Percentiles rank a stretch among this genome's conserved stretches.
Evolutionary conservation across 2,113 vertebrate genomes (phyloP).

Genomic region (Epinephelus moara): DNA sequence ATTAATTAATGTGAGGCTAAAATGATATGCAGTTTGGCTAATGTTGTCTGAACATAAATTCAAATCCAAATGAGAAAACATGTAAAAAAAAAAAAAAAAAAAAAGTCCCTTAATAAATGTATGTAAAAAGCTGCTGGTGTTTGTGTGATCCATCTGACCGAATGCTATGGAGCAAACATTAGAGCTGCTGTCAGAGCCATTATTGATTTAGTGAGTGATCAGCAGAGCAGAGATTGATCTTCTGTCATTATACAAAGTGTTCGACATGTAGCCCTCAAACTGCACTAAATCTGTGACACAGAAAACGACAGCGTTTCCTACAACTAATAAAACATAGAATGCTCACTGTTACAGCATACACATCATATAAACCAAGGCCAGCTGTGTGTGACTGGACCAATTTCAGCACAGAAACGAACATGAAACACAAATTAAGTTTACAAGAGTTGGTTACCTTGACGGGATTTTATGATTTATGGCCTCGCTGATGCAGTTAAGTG

Average conservation of each 20-base stretch:
- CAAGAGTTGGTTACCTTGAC: not conserved
- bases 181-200: conserved; percentile 23
- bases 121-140: not conserved
- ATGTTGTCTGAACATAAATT: not conserved
- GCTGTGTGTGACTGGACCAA: no score
- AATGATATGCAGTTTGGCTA: not conserved
- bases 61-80: not conserved
- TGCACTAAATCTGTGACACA: not conserved
- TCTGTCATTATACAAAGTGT: conserved; percentile 11
- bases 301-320: not conserved
- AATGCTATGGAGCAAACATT: not conserved
- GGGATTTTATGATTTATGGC: not conserved
- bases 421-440: conserved; percentile 1
- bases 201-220: conserved; percentile 43
- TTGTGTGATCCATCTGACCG: not conserved
- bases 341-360: not conserved
- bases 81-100: not conserved
- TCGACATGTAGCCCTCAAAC: not conserved
- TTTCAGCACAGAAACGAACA: not conserved
- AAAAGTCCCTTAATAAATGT: not conserved
- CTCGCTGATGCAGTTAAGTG: not conserved
- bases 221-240: conserved; percentile 16
- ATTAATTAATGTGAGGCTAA: not conserved
- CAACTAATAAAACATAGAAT: not conserved
- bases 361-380: not conserved